Evolutionary conservation across 1,140 invertebrate genomes (phyloP).

Genomic region (Druon quercuslanigerum): DNA sequence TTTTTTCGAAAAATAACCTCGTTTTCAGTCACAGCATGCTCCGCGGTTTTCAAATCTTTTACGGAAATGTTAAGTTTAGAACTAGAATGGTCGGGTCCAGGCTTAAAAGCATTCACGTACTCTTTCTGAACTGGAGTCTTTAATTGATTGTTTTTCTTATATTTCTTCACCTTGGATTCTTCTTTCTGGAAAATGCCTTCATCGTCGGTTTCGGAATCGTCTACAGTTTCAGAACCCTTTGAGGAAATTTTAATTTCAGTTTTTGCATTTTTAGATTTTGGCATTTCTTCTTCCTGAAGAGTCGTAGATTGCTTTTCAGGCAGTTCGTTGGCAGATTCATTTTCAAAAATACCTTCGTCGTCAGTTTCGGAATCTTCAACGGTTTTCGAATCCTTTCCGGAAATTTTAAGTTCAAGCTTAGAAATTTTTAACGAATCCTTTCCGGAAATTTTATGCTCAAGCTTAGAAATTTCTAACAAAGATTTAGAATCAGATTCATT

Average conservation of each 20-base stretch:
- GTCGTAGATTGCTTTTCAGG: neutral
- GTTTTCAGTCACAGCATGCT: neutral
- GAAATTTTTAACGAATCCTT: neutral
- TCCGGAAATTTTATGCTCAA: neutral
- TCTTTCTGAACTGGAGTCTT: no score
- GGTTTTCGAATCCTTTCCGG: neutral
- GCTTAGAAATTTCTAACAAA: no score
- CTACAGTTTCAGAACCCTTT: neutral
- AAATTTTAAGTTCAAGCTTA: no score
- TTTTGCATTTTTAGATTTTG: no score
- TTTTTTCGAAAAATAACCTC: neutral
- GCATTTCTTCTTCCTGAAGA: no score
- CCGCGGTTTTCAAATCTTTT: neutral
- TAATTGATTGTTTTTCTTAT: no score
- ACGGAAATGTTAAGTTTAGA: no score
- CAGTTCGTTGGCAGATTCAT: neutral
- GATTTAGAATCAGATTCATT: no score
- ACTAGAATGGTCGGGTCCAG: no score
- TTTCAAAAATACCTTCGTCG: neutral
- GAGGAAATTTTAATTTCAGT: no score
- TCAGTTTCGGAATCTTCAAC: conserved; percentile 5
- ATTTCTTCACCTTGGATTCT: neutral
- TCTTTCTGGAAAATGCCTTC: neutral
- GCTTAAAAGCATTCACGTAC: no score
- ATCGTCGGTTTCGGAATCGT: neutral